phyloP scores from a whole-genome alignment of 2,888 invertebrate species.

The Calliscelio sp. region DNA sequence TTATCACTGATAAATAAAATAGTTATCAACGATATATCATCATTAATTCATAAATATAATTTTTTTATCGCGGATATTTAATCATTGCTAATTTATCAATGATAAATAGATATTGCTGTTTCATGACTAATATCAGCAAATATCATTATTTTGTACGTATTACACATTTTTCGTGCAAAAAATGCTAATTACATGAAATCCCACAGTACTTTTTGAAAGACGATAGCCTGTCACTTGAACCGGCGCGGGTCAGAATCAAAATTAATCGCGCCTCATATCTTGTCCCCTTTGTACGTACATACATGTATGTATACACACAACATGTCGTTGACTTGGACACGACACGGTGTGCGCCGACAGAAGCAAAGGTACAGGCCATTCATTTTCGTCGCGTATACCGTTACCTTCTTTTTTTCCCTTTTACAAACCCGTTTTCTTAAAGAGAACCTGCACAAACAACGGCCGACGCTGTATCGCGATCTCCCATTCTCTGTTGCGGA shows the following conservation, averaged over 20 bases:
- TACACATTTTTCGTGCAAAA: no score
- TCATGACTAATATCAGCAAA: no score
- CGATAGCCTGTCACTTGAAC: no score
- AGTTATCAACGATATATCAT: no score
- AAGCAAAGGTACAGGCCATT: constrained; percentile 50
- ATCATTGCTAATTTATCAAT: no score
- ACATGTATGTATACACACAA: no score
- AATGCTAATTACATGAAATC: background rate
- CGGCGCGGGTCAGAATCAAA: constrained; percentile 3
- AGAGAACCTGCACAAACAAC: background rate
- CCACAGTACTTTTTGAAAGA: background rate
- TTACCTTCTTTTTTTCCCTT: constrained; percentile 41
- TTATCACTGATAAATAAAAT: no score
- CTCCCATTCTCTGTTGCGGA: background rate
- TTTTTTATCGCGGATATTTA: no score
- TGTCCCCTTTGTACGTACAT: constrained; percentile 19
- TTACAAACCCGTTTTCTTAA: background rate
- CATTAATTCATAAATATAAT: no score
- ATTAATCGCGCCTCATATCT: constrained; percentile 32
- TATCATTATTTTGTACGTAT: no score
- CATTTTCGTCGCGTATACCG: constrained; percentile 61
- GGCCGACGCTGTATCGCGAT: background rate
- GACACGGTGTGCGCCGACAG: constrained; percentile 22
- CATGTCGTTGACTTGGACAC: constrained; percentile 36
- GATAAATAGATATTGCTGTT: no score